These are phyloP conservation scores for Aleiodes alternator DNA, from an alignment of 2,888 invertebrate species.

Conservation along the genomic window DNA sequence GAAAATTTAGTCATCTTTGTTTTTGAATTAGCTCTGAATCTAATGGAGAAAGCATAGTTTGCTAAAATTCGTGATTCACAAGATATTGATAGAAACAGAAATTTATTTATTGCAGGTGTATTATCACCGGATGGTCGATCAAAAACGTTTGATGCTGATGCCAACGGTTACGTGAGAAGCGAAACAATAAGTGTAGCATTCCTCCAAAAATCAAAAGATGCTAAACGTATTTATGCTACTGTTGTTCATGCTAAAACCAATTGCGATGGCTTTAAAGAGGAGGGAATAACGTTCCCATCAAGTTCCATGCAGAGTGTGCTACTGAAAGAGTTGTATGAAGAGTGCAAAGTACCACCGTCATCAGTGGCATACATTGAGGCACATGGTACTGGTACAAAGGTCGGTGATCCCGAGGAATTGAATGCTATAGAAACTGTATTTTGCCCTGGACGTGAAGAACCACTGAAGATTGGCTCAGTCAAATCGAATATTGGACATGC, in stretches of 20 bases:
- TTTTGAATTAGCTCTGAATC: constrained; percentile 72
- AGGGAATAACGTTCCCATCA: constrained; percentile 72
- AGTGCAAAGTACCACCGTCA: constrained; percentile 79
- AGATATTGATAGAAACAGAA: too few species aligned
- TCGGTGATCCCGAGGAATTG: constrained; percentile 95
- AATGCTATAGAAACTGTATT: constrained; percentile 88
- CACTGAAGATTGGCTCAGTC: constrained; percentile 90
- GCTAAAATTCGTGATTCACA: too few species aligned
- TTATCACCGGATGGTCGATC: constrained; percentile 91
- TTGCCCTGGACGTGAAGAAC: constrained; percentile 84
- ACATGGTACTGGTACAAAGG: constrained; percentile 86
- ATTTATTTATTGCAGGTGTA: constrained; percentile 77
- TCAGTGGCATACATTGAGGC: constrained; percentile 82
- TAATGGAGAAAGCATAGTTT: constrained; percentile 81
- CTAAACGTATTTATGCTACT: constrained; percentile 77
- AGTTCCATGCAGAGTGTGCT: constrained; percentile 68
- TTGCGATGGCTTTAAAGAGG: constrained; percentile 77
- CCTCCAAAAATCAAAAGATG: constrained; percentile 81
- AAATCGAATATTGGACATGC: constrained; percentile 97
- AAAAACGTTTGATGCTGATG: constrained; percentile 91
- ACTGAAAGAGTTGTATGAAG: constrained; percentile 79
- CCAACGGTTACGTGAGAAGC: constrained; percentile 88
- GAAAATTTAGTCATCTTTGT: too few species aligned
- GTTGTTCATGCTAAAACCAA: constrained; percentile 79
- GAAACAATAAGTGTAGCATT: constrained; percentile 85